Percentiles rank a stretch among this genome's conserved stretches.
Evolutionary conservation across 2,797 vertebrate genomes (phyloP).

Genomic region (Amblyopsis hoosieri): DNA sequence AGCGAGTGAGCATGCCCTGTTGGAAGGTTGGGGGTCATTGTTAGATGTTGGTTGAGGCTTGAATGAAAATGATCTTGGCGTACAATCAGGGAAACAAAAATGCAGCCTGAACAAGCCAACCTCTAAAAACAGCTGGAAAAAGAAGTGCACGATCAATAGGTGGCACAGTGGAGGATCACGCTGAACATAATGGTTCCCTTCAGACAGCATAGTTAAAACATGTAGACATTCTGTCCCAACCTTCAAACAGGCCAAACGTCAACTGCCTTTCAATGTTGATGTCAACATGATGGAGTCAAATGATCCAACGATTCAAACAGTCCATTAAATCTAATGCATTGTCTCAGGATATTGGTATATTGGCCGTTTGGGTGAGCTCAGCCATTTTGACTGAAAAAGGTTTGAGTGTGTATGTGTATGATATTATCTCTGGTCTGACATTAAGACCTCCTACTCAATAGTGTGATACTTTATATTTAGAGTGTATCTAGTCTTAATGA

Average conservation of each 20-base stretch:
- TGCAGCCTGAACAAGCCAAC: constrained; percentile 15
- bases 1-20: no score
- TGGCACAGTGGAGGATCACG: background rate
- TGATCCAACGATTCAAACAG: constrained; percentile 2
- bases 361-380: background rate
- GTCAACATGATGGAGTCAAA: background rate
- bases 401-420: background rate
- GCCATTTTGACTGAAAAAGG: background rate
- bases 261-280: constrained; percentile 12
- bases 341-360: constrained; percentile 1
- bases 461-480: constrained; percentile 19
- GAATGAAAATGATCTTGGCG: no score
- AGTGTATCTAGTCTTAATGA: constrained; percentile 29
- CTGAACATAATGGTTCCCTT: no score
- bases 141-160: constrained; percentile 26
- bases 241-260: constrained; percentile 5
- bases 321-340: background rate
- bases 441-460: constrained; percentile 22
- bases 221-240: no score
- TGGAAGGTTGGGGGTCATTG: no score
- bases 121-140: constrained; percentile 15
- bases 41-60: no score
- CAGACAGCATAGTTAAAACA: no score
- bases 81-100: no score
- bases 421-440: constrained; percentile 24